Conservation (phyloP, 2,888 invertebrate species). For the Drosophila prostipennis region DNA sequence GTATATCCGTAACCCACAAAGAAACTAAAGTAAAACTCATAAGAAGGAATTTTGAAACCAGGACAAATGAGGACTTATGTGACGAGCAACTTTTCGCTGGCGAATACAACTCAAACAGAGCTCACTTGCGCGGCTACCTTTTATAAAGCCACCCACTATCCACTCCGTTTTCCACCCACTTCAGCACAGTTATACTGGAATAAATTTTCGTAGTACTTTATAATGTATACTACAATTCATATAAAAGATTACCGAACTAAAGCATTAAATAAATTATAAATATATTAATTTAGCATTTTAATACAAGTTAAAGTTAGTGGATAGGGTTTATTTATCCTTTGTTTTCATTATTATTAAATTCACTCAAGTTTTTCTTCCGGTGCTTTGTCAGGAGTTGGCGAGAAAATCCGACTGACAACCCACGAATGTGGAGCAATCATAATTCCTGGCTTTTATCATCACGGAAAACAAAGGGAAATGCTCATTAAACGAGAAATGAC, state of each 20-base stretch:
- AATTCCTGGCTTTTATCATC: slow-evolving; percentile 61
- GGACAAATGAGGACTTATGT: background rate
- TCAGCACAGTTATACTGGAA: background rate
- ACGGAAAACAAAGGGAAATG: slow-evolving; percentile 60
- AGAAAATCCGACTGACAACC: slow-evolving; percentile 16
- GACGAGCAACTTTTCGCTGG: background rate
- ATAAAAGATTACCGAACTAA: background rate
- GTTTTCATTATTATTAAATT: too few relatives aligned
- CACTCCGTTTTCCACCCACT: slow-evolving; percentile 1
- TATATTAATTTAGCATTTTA: too few relatives aligned
- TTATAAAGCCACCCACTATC: slow-evolving; percentile 2
- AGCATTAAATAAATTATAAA: too few relatives aligned
- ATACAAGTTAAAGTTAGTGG: too few relatives aligned
- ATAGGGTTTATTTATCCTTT: too few relatives aligned
- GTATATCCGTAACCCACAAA: background rate
- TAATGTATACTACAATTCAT: too few relatives aligned
- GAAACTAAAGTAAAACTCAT: background rate
- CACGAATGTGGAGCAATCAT: slow-evolving; percentile 65
- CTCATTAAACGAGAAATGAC: slow-evolving; percentile 70
- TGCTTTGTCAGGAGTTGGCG: slow-evolving; percentile 10
- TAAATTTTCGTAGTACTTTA: background rate
- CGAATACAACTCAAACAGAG: background rate
- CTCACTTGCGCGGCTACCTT: background rate
- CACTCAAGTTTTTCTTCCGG: background rate
- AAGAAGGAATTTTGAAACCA: background rate